Percentiles rank a stretch among this genome's conserved stretches.
Evolutionary conservation across 1,140 invertebrate genomes (phyloP).

Genomic region (Leptinotarsa undecemlineata): DNA sequence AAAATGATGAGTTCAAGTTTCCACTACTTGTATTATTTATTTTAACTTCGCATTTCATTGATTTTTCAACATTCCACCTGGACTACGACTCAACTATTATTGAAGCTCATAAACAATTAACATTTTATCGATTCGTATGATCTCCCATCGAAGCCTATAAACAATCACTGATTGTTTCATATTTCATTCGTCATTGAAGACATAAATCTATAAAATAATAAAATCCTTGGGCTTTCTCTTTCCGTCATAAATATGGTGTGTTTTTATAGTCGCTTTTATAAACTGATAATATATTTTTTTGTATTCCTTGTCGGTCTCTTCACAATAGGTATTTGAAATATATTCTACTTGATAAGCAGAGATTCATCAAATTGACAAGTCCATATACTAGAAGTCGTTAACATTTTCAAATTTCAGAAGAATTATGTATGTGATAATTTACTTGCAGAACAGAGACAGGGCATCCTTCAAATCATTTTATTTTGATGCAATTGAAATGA

Average conservation of each 20-base stretch:
- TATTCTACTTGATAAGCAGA: background rate
- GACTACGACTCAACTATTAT: background rate
- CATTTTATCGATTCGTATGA: constrained; percentile 3
- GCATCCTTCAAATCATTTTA: no score
- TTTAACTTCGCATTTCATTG: background rate
- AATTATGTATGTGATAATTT: no score
- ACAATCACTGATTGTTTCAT: constrained; percentile 20
- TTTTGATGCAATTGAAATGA: no score
- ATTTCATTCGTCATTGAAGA: constrained; percentile 18
- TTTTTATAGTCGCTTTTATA: constrained; percentile 15
- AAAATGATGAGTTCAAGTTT: background rate
- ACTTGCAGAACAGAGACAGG: no score
- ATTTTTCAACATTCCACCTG: background rate
- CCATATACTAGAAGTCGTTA: no score
- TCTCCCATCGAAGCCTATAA: constrained; percentile 11
- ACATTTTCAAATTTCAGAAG: no score
- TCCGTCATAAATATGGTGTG: constrained; percentile 19
- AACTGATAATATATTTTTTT: constrained; percentile 7
- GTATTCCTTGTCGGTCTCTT: background rate
- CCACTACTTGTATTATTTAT: background rate
- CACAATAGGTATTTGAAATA: background rate
- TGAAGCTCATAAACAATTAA: background rate
- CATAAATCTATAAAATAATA: constrained; percentile 24
- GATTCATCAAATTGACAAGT: background rate
- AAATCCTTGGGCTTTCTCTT: constrained; percentile 20